Conservation (phyloP, 2,113 vertebrate genomes). For the Carassius gibelio region DNA sequence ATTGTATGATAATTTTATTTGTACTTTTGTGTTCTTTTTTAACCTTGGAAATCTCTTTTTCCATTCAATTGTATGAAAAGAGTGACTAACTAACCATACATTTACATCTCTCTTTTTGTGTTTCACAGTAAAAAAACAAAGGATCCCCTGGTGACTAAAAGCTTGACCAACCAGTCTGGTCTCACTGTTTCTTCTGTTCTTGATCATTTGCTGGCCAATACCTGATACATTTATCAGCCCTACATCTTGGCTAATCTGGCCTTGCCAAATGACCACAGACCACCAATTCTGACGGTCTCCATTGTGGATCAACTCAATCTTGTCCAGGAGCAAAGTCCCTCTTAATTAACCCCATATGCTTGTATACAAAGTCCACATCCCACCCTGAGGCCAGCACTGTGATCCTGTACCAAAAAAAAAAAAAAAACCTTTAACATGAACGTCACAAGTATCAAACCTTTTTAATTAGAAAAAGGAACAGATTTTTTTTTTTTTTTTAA, state of each 20-base stretch:
- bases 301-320: slow-evolving; percentile 73
- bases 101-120: not conserved
- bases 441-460: slow-evolving; percentile 51
- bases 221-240: slow-evolving; percentile 62
- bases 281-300: slow-evolving; percentile 73
- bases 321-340: slow-evolving; percentile 72
- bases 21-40: not conserved
- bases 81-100: not conserved
- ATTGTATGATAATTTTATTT: not conserved
- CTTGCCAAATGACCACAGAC: slow-evolving; percentile 79
- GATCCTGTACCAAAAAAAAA: slow-evolving; percentile 49
- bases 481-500: slow-evolving; percentile 51
- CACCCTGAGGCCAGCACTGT: slow-evolving; percentile 61
- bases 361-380: slow-evolving; percentile 65
- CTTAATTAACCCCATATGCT: slow-evolving; percentile 81
- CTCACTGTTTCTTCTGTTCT: slow-evolving; percentile 67
- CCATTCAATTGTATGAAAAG: not conserved
- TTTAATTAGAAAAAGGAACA: slow-evolving; percentile 62
- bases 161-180: slow-evolving; percentile 67
- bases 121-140: slow-evolving; percentile 10
- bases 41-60: not conserved
- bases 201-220: slow-evolving; percentile 79
- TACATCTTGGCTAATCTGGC: slow-evolving; percentile 69
- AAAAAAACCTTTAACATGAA: slow-evolving; percentile 51
- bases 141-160: slow-evolving; percentile 53